A percentile compares a stretch with the other conserved stretches of the same genome.
These are phyloP conservation scores for Callyntrura sp. DNA, from an alignment of 2,888 invertebrate genomes.

Conservation along the genomic window DNA sequence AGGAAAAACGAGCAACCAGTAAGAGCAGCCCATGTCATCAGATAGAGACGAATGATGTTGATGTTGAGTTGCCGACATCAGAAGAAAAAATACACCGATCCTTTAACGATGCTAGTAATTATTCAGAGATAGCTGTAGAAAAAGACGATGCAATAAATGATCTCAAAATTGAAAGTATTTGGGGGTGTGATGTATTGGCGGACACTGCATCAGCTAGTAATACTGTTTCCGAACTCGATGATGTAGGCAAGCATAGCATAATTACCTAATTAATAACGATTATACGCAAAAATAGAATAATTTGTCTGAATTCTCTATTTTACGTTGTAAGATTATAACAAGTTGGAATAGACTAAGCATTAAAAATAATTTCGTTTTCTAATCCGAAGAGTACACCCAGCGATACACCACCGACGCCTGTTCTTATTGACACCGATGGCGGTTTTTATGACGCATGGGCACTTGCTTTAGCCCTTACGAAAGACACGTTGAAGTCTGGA, in stretches of 20 bases:
- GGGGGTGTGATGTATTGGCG: slow-evolving; percentile 9
- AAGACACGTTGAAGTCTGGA: slow-evolving; percentile 83
- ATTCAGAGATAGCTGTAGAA: too few species aligned
- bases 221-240: too few species aligned
- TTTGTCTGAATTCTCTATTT: neutral
- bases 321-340: too few species aligned
- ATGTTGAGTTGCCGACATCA: too few species aligned
- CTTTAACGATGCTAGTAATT: too few species aligned
- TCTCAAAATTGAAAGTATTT: slow-evolving; percentile 28
- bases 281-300: neutral
- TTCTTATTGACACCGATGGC: slow-evolving; percentile 82
- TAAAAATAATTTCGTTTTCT: neutral
- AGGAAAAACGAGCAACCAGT: slow-evolving; percentile 4
- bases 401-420: neutral
- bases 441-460: slow-evolving; percentile 88
- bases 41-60: too few species aligned
- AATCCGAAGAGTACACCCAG: too few species aligned
- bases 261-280: too few species aligned
- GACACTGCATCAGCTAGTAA: neutral
- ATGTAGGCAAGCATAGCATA: too few species aligned
- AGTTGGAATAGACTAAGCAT: neutral
- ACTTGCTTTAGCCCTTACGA: slow-evolving; percentile 86
- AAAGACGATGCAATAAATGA: neutral
- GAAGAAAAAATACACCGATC: too few species aligned
- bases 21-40: neutral